phyloP scores from a whole-genome alignment of 1,140 invertebrate genomes.

The Zaprionus davidi region DNA sequence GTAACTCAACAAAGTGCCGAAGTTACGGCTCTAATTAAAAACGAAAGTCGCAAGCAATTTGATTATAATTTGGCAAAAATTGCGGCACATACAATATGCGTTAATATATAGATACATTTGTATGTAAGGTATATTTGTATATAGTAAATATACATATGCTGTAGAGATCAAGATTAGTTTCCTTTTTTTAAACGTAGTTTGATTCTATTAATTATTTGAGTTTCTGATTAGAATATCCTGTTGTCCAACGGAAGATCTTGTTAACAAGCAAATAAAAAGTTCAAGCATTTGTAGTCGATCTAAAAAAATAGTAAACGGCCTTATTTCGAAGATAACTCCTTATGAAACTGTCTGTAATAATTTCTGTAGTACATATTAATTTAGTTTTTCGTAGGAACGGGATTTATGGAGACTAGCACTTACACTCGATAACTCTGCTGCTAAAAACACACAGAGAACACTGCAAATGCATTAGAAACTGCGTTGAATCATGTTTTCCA shows the following conservation, averaged over 20 bases:
- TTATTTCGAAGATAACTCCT: no score
- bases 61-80: slow-evolving; percentile 2
- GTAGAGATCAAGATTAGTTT: no score
- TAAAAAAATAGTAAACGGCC: no score
- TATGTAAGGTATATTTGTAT: background rate
- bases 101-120: background rate
- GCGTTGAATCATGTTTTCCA: slow-evolving; percentile 51
- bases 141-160: no score
- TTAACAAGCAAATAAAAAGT: no score
- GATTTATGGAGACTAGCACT: slow-evolving; percentile 10
- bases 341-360: background rate
- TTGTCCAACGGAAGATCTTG: no score
- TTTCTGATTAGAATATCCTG: no score
- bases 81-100: background rate
- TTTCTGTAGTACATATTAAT: background rate
- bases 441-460: slow-evolving; percentile 35
- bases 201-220: no score
- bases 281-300: no score
- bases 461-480: slow-evolving; percentile 56
- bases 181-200: no score
- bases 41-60: background rate
- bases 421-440: slow-evolving; percentile 3
- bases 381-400: background rate
- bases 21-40: slow-evolving; percentile 37
- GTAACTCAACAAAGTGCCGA: slow-evolving; percentile 33